These are phyloP conservation scores for Cataglyphis rosenhaueri DNA, from an alignment of 2,888 invertebrate species.

Conservation along the genomic window DNA sequence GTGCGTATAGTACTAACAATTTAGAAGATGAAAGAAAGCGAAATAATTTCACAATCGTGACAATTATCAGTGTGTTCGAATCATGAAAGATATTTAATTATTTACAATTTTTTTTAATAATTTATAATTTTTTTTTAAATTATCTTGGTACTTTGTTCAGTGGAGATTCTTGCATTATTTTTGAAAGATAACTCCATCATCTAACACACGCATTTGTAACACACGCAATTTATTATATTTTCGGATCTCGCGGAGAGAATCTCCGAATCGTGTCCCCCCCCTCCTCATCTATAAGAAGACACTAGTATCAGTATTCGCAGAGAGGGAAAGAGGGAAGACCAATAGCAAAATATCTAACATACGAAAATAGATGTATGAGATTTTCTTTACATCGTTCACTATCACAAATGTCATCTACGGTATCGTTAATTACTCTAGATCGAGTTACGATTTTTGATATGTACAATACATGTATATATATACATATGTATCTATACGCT, in stretches of 20 bases:
- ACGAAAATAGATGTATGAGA: constrained; percentile 80
- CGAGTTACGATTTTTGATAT: constrained; percentile 77
- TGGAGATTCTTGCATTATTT: constrained; percentile 37
- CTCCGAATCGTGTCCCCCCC: neutral
- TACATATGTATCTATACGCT: constrained; percentile 41
- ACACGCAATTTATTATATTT: constrained; percentile 7
- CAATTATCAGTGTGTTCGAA: neutral
- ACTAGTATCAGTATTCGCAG: neutral
- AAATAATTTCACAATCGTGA: neutral
- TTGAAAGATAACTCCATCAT: neutral
- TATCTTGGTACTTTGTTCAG: neutral
- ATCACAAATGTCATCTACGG: constrained; percentile 67
- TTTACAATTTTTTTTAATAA: constrained; percentile 17
- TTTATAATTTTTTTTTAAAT: constrained; percentile 12
- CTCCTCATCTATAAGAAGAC: constrained; percentile 6
- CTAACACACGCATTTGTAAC: constrained; percentile 19
- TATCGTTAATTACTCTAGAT: constrained; percentile 58
- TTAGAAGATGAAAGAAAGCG: neutral
- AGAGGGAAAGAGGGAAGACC: constrained; percentile 56
- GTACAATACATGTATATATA: constrained; percentile 76
- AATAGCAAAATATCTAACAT: constrained; percentile 71
- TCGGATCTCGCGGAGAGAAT: constrained; percentile 7
- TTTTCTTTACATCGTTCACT: constrained; percentile 73
- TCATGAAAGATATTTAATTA: constrained; percentile 18
- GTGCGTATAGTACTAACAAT: neutral